Conservation (phyloP, 2,797 vertebrate species). For the Sebastiscus tertius region DNA sequence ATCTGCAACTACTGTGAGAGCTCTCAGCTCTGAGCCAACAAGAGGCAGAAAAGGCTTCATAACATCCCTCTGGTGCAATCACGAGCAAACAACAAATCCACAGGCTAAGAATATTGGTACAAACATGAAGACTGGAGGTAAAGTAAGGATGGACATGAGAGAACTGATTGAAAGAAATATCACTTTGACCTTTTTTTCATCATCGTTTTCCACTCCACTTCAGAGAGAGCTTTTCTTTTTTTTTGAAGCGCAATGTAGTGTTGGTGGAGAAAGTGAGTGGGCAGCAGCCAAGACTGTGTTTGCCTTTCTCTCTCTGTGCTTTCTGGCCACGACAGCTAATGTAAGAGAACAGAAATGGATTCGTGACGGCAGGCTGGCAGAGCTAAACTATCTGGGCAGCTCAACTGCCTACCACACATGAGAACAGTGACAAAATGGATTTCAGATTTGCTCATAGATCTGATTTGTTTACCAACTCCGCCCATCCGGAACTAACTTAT, state of each 20-base stretch:
- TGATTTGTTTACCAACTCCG: background rate
- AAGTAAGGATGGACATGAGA: background rate
- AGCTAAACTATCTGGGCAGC: conserved; percentile 11
- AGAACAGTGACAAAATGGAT: background rate
- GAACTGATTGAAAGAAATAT: conserved; percentile 5
- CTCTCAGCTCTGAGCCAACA: background rate
- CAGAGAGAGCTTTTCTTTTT: conserved; percentile 6
- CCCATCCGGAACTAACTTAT: background rate
- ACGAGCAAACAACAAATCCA: background rate
- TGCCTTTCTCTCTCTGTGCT: conserved; percentile 25
- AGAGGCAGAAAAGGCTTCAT: background rate
- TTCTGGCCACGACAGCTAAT: conserved; percentile 46
- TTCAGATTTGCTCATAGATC: background rate
- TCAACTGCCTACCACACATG: background rate
- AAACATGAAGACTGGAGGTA: background rate
- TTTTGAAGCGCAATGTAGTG: background rate
- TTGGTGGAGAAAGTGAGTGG: conserved; percentile 38
- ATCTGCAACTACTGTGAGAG: background rate
- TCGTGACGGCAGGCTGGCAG: conserved; percentile 34
- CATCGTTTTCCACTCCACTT: too few relatives aligned
- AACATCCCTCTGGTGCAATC: background rate
- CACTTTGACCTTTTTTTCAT: too few relatives aligned
- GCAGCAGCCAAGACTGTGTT: conserved; percentile 39
- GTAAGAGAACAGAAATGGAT: conserved; percentile 29
- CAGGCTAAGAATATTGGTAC: background rate